Conservation (phyloP, 2,113 vertebrate species). For the Mixornis gularis region DNA sequence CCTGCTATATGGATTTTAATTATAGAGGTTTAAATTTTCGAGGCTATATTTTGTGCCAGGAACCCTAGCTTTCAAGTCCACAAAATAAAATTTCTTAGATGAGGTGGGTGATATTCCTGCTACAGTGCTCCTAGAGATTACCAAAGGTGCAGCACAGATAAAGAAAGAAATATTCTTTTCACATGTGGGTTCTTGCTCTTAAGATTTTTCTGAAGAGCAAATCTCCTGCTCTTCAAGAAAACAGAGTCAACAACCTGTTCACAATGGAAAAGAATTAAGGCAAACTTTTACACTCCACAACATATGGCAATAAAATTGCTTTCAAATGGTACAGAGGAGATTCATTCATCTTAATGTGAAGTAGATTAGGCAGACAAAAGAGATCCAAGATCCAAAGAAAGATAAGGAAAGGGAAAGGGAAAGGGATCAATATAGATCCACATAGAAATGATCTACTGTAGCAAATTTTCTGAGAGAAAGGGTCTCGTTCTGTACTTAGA, state of each 20-base stretch:
- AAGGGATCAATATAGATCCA: neutral
- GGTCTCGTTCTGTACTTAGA: no score
- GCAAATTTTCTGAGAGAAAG: no score
- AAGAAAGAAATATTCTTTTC: neutral
- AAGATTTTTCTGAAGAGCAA: neutral
- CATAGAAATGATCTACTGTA: fast-evolving
- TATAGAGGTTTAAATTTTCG: neutral
- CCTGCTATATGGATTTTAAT: neutral
- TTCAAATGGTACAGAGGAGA: neutral
- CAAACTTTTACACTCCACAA: neutral
- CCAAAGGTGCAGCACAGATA: neutral
- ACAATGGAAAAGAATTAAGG: neutral
- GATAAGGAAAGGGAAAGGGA: neutral
- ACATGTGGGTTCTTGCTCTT: neutral
- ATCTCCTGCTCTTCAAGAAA: neutral
- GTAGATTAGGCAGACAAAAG: neutral
- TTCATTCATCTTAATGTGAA: neutral
- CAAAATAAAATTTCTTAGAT: neutral
- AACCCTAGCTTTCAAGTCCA: neutral
- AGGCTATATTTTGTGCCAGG: neutral
- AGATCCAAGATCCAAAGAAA: neutral
- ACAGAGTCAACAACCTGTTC: neutral
- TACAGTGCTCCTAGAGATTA: neutral
- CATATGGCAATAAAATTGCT: neutral
- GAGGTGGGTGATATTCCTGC: neutral